Evolutionary conservation across 2,797 vertebrate species (phyloP).

Genomic region (Denticeps clupeoides): DNA sequence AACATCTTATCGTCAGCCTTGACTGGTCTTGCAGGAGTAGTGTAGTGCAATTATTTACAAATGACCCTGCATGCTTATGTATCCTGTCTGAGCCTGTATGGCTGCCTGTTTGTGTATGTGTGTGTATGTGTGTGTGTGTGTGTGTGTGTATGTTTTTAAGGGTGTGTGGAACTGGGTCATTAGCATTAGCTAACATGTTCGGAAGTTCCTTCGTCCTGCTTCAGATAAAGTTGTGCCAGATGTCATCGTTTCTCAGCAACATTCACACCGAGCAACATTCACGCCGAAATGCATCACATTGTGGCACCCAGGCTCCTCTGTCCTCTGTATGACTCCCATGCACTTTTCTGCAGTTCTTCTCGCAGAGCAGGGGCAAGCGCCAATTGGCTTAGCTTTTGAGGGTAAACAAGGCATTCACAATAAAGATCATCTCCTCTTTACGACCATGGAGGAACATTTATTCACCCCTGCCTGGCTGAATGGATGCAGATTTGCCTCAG

Average conservation of each 20-base stretch:
- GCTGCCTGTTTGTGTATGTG: constrained; percentile 16
- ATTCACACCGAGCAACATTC: background rate
- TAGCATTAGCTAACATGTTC: constrained; percentile 14
- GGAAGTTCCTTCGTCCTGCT: background rate
- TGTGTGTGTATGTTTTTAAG: too few species aligned
- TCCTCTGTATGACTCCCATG: background rate
- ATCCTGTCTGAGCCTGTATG: constrained; percentile 9
- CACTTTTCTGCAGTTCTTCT: constrained; percentile 3
- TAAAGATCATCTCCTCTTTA: constrained; percentile 10
- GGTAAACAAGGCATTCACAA: constrained; percentile 16
- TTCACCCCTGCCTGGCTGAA: background rate
- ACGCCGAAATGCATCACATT: constrained; percentile 1
- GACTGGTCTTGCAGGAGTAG: too few species aligned
- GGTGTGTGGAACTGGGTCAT: constrained; percentile 18
- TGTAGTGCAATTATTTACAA: too few species aligned
- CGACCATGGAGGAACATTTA: background rate
- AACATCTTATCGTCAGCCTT: too few species aligned
- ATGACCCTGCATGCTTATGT: constrained; percentile 17
- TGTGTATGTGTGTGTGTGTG: too few species aligned
- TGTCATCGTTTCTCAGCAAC: constrained; percentile 6
- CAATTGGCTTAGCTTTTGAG: constrained; percentile 22
- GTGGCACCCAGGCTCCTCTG: background rate
- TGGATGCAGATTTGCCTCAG: constrained; percentile 20
- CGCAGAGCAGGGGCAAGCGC: background rate
- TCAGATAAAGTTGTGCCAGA: background rate